Evolutionary conservation across 1,140 invertebrate genomes (phyloP).

Genomic region (Halesus radiatus): DNA sequence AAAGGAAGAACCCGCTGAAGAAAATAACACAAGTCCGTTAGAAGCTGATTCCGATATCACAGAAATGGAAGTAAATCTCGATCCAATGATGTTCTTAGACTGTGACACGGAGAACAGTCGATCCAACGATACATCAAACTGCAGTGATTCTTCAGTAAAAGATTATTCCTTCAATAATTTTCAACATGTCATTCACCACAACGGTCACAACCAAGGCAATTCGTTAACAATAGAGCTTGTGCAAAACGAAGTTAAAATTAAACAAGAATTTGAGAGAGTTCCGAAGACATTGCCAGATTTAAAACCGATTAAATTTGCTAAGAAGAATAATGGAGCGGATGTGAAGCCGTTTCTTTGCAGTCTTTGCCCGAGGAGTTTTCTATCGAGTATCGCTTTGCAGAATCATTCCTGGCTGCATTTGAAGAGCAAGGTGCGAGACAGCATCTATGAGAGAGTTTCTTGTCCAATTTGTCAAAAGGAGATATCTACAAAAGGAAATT

Average conservation of each 20-base stretch:
- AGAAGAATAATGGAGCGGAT: constrained; percentile 56
- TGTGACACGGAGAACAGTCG: constrained; percentile 53
- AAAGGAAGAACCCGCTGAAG: constrained; percentile 16
- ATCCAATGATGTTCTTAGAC: constrained; percentile 67
- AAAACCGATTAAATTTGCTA: constrained; percentile 63
- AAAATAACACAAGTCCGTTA: background rate
- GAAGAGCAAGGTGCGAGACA: constrained; percentile 55
- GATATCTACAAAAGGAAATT: constrained; percentile 75
- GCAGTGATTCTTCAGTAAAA: constrained; percentile 23
- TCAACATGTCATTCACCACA: constrained; percentile 7
- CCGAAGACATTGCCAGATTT: constrained; percentile 47
- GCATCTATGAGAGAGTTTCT: constrained; percentile 60
- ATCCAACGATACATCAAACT: constrained; percentile 39
- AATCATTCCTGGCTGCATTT: constrained; percentile 65
- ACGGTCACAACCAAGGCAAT: constrained; percentile 21
- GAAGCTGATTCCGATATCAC: constrained; percentile 58
- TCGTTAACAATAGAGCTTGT: constrained; percentile 52
- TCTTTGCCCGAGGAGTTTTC: constrained; percentile 63
- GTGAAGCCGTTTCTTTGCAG: constrained; percentile 62
- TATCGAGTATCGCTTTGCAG: constrained; percentile 64
- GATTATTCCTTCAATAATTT: constrained; percentile 17
- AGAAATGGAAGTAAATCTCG: constrained; percentile 66
- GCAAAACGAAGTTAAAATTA: background rate
- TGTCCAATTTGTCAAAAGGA: constrained; percentile 76
- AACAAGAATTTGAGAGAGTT: constrained; percentile 45